Evolutionary conservation across 2,113 vertebrate genomes (phyloP).

Genomic region (Sitta europaea): DNA sequence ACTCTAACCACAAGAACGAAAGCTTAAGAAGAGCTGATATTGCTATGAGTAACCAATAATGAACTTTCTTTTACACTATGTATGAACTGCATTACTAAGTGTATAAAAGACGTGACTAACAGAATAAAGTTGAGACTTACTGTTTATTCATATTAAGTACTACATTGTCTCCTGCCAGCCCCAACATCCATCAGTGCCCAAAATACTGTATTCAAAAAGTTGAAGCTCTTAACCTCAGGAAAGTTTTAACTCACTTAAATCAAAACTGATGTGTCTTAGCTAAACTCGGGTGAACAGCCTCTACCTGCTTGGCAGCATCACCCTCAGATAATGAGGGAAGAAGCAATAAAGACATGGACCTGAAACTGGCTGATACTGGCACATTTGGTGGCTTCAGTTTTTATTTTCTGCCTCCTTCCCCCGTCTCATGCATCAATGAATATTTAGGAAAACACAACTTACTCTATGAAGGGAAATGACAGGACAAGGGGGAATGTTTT

Average conservation of each 20-base stretch:
- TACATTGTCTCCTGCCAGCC: too few species aligned
- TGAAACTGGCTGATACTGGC: not conserved
- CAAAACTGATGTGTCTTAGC: not conserved
- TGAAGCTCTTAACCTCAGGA: not conserved
- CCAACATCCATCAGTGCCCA: not conserved
- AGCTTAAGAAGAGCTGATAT: too few species aligned
- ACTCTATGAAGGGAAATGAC: not conserved
- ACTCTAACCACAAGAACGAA: too few species aligned
- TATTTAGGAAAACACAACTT: not conserved
- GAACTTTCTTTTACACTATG: too few species aligned
- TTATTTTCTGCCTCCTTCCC: not conserved
- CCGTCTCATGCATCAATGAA: not conserved
- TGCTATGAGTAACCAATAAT: too few species aligned
- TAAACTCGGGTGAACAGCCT: not conserved
- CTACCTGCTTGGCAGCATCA: not conserved
- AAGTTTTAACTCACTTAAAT: not conserved
- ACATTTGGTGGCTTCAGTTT: not conserved
- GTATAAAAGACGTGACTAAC: too few species aligned
- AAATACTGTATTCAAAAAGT: not conserved
- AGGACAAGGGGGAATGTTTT: not conserved
- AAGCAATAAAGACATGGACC: not conserved
- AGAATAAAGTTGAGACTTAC: too few species aligned
- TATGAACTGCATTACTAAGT: too few species aligned
- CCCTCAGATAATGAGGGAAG: accelerated
- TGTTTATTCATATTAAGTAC: too few species aligned